Conservation (phyloP, 2,888 invertebrate species). For the Chouioia cunea region DNA sequence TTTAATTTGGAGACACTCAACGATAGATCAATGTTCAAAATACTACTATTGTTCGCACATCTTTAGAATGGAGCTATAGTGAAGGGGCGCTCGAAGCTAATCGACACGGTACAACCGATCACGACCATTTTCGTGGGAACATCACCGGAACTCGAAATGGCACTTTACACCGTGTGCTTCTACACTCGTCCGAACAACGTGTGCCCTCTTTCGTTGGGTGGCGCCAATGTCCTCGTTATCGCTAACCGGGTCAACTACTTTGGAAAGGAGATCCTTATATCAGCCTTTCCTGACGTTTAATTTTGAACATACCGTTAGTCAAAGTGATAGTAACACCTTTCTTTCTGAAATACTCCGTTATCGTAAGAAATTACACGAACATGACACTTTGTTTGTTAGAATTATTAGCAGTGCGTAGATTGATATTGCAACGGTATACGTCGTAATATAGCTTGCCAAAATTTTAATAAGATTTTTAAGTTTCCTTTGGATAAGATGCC, state of each 20-base stretch:
- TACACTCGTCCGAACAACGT: conserved; percentile 80
- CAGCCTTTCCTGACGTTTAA: conserved; percentile 84
- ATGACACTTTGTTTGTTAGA: too few relatives aligned
- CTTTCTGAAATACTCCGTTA: too few relatives aligned
- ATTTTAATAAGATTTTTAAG: too few relatives aligned
- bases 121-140: conserved; percentile 86
- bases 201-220: conserved; percentile 81
- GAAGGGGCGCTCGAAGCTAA: conserved; percentile 80
- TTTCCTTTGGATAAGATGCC: too few relatives aligned
- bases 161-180: conserved; percentile 90
- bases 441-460: too few relatives aligned
- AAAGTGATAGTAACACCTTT: too few relatives aligned
- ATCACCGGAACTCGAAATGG: conserved; percentile 92
- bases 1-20: neutral
- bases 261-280: conserved; percentile 84
- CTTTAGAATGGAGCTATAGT: conserved; percentile 83
- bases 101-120: conserved; percentile 81
- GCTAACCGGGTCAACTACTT: conserved; percentile 82
- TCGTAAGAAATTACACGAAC: too few relatives aligned
- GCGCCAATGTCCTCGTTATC: conserved; percentile 78
- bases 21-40: neutral
- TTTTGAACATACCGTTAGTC: neutral
- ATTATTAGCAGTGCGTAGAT: too few relatives aligned
- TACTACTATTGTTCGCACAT: conserved; percentile 28
- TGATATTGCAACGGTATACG: too few relatives aligned